Evolutionary conservation across 2,888 invertebrate species (phyloP), one percentile per base, ranked within the genome.

Genomic region (Drosophila picticornis): DNA sequence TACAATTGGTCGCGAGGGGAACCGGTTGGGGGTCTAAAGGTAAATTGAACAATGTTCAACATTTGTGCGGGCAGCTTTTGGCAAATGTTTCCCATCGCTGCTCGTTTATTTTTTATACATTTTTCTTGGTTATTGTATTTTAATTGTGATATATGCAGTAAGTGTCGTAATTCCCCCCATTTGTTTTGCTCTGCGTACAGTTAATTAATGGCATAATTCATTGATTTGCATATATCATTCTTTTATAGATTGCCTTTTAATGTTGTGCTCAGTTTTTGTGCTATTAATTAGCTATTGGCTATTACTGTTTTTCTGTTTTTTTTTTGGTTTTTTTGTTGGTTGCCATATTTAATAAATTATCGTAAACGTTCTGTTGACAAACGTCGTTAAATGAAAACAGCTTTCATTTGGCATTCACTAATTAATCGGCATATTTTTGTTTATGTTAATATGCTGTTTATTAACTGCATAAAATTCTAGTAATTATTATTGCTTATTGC

Each of bases 131-230:
- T 43, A 43, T 57, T 31, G 31, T 43, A 51, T 55, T 61, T 77
- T 71, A 66, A 75, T 75, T 71, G 70, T 67, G 60, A 75, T 75
- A 51, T 67, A 77, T 75, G 60, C 27, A 56, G 29, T 53, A 63
- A 51, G 25, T 60, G 59, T 52, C 55, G n/a, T 40, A 62, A 68
- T 22, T 53, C 29, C 27, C 25, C 43, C 46, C 22, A 25, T 46
- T 25, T 25, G 25, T 40, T 53, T 22, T 70, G 34, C 13, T 11
- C 48, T 40, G 53, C 57, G 36, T 38, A 13, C 36, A 77, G 57
- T 63, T 76, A 72, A 80, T 79, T 79, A 76, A 72, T 72, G 69
- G 52, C 58, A 65, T 69, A 60, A 63, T 72, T 53, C 53, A 80
- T 72, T 80, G 79, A 79, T 76, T 72, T 76, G 56, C 68, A 57